These are phyloP conservation scores for Idris sp. DNA, from an alignment of 1,140 invertebrate genomes.

Conservation along the genomic window DNA sequence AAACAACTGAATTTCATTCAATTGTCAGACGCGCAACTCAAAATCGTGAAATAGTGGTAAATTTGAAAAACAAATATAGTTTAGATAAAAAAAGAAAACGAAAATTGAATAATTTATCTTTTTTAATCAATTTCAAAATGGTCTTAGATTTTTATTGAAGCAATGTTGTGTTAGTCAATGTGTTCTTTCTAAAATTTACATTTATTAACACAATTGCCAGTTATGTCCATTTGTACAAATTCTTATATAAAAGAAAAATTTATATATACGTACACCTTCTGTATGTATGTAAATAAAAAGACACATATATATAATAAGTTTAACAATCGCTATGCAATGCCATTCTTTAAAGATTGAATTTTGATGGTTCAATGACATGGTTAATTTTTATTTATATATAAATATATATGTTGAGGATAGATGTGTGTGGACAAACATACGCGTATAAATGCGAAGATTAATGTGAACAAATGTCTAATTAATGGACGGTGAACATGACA, in stretches of 20 bases:
- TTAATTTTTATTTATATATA: conserved; percentile 74
- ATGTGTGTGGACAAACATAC: conserved; percentile 30
- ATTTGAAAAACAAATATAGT: not conserved
- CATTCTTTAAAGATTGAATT: conserved; percentile 70
- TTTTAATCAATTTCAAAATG: too few species aligned
- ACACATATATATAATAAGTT: conserved; percentile 25
- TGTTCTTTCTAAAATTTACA: not conserved
- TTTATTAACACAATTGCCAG: conserved; percentile 39
- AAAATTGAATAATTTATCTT: too few species aligned
- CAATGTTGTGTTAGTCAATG: too few species aligned
- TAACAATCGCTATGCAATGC: conserved; percentile 72
- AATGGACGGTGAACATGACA: conserved; percentile 67
- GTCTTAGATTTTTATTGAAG: too few species aligned
- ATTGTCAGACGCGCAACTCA: conserved; percentile 25
- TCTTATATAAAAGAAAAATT: conserved; percentile 27
- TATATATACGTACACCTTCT: conserved; percentile 9
- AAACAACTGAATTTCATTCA: conserved; percentile 14
- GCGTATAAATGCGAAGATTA: conserved; percentile 58
- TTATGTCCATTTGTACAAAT: conserved; percentile 71
- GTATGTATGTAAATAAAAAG: conserved; percentile 22
- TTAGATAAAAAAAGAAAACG: conserved; percentile 2
- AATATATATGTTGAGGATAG: conserved; percentile 6
- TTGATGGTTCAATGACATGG: conserved; percentile 67
- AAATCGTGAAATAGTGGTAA: conserved; percentile 24
- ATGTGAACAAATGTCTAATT: conserved; percentile 66